These are phyloP conservation scores for Caenorhabditis wallacei DNA, from an alignment of 2,888 invertebrate genomes.

Conservation along the genomic window DNA sequence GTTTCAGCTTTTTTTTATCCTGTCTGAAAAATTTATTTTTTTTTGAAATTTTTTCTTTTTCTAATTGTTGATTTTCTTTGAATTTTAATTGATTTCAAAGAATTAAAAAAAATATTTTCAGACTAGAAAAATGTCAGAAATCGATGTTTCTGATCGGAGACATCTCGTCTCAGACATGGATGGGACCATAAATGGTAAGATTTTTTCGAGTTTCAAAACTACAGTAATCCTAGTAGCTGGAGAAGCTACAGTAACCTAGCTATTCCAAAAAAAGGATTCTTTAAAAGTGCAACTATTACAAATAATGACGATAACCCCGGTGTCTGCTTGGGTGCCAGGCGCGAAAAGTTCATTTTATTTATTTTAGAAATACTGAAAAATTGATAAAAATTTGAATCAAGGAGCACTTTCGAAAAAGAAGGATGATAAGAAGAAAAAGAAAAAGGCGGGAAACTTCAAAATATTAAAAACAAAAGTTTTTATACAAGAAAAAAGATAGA, in stretches of 20 bases:
- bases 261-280: background rate
- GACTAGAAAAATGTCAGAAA: conserved; percentile 21
- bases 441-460: no score
- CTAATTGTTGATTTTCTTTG: background rate
- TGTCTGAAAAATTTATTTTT: no score
- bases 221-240: background rate
- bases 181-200: background rate
- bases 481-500: no score
- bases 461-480: no score
- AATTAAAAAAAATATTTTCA: background rate
- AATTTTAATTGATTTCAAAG: background rate
- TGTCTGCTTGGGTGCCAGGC: conserved; percentile 11
- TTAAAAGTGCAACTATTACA: conserved; percentile 20
- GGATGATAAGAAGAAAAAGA: no score
- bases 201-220: background rate
- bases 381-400: background rate
- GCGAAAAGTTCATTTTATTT: conserved; percentile 12
- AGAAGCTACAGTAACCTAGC: background rate
- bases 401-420: no score
- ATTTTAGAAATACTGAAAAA: conserved; percentile 4
- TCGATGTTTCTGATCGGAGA: conserved; percentile 23
- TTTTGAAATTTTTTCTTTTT: background rate
- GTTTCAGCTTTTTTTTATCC: no score
- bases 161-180: conserved; percentile 10
- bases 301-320: conserved; percentile 20